phyloP scores from a whole-genome alignment of 2,797 vertebrate species.

The Schizopygopsis pylzovi region DNA sequence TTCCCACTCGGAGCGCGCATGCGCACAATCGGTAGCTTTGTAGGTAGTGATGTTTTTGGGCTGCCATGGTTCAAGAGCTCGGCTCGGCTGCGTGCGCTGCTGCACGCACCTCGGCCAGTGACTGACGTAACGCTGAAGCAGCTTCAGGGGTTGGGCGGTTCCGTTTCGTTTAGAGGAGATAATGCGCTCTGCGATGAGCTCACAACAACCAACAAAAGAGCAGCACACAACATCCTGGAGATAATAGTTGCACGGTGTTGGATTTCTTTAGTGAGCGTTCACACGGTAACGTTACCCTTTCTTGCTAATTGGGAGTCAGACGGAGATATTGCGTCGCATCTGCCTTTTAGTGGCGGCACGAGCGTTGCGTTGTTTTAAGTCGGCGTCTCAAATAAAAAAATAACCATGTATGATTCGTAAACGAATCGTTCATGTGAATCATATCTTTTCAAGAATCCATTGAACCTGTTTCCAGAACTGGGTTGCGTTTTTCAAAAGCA shows the following conservation, averaged over 20 bases:
- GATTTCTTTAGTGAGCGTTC: neutral
- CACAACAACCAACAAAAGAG: neutral
- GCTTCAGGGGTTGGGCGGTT: slow-evolving; percentile 45
- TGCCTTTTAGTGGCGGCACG: neutral
- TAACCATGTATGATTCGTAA: neutral
- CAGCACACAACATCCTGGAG: neutral
- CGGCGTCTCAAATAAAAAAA: neutral
- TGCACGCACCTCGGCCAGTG: slow-evolving; percentile 77
- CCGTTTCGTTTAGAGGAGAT: slow-evolving; percentile 17
- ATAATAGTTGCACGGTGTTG: neutral
- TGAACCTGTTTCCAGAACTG: neutral
- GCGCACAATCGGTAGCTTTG: slow-evolving; percentile 30
- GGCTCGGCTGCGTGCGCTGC: slow-evolving; percentile 73
- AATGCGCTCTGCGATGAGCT: neutral
- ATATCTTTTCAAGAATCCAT: neutral
- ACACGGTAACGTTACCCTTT: neutral
- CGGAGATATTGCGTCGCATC: neutral
- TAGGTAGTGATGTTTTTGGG: slow-evolving; percentile 64
- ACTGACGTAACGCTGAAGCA: slow-evolving; percentile 73
- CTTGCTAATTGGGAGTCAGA: neutral
- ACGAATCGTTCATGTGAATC: neutral
- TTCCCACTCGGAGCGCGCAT: slow-evolving; percentile 58
- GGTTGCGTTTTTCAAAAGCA: neutral
- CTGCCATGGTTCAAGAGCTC: slow-evolving; percentile 18
- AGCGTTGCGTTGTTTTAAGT: neutral